Evolutionary conservation across 2,797 vertebrate species (phyloP), one percentile per base, ranked within the genome.

Genomic region (Sciurus vulgaris): DNA sequence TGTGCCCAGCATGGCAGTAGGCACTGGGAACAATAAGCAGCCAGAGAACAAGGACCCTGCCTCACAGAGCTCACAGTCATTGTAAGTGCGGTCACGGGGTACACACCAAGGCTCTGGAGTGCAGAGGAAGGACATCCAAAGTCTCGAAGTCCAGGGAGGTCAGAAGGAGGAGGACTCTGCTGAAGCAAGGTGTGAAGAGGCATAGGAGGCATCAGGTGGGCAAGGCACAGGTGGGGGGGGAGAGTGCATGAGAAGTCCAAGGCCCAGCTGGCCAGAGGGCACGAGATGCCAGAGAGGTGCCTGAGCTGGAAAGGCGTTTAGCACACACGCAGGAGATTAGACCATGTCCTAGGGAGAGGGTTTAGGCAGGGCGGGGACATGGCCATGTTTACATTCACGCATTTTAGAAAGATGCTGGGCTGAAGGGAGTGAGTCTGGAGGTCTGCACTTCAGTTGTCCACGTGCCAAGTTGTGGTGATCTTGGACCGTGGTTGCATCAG

Each of bases 31-130:
- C 14, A 54, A 10, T 1, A 54, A 49, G 35, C 20, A 63, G 76
- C 41, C 12, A 73, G 44, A 47, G 9, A 65, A 44, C 0, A 26
- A 41, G 70, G 77, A 14, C 30, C 47, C 86, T 20, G 7, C 28
- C 12, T 26, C 30, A 3, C 35, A 33, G 51, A 59, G 30, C 63
- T 35, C n/a, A 4, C 24, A 61, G 78, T 15, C 33, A n/a, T 24
- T 4, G 0, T 2, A 12, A 26, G 7, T 51, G 56, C 30, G 4
- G 26, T 26, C 2, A 1, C 2, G 28, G n/a, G 67, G 47, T 1
- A 3, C 33, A 51, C 47, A 11, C 59, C 24, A n/a, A 49, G 76
- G 8, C 38, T 3, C 11, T 20, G 22, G 12, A 54, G 20, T 6
- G 3, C 4, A 14, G 15, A 24, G 24, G 20, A 10, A 73, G 30